Conservation (phyloP, 2,888 invertebrate genomes). For the Diachrysia chrysitis region DNA sequence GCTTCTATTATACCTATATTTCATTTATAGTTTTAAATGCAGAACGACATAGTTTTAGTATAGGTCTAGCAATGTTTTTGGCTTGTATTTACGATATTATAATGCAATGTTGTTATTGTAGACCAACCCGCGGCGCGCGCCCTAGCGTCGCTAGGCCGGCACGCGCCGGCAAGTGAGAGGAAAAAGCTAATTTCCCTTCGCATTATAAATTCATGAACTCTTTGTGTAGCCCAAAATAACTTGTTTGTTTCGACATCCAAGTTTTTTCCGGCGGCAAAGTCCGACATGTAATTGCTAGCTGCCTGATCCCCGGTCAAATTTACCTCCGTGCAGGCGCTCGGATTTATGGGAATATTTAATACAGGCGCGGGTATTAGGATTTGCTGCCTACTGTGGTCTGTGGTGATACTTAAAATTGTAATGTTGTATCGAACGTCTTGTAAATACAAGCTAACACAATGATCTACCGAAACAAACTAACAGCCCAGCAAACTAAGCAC, state of each 20-base stretch:
- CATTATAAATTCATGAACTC: slow-evolving; percentile 87
- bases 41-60: no score
- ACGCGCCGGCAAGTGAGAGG: slow-evolving; percentile 64
- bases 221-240: slow-evolving; percentile 82
- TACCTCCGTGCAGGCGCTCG: slow-evolving; percentile 36
- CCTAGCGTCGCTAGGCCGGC: slow-evolving; percentile 24
- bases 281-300: slow-evolving; percentile 73
- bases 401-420: neutral
- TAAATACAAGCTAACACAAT: neutral
- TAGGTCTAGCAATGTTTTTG: neutral
- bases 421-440: neutral
- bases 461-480: no score
- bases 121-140: slow-evolving; percentile 13
- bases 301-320: slow-evolving; percentile 59
- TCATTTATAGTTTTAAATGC: no score
- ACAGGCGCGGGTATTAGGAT: slow-evolving; percentile 28
- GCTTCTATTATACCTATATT: no score
- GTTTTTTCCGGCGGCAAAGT: slow-evolving; percentile 70
- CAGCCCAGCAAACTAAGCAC: no score
- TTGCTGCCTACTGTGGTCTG: slow-evolving; percentile 7
- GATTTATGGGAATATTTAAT: slow-evolving; percentile 60
- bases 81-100: neutral
- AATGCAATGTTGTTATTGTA: neutral
- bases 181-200: slow-evolving; percentile 84
- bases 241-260: slow-evolving; percentile 81